Conservation (phyloP, 1,140 invertebrate species). For the Drosophila tropicalis region DNA sequence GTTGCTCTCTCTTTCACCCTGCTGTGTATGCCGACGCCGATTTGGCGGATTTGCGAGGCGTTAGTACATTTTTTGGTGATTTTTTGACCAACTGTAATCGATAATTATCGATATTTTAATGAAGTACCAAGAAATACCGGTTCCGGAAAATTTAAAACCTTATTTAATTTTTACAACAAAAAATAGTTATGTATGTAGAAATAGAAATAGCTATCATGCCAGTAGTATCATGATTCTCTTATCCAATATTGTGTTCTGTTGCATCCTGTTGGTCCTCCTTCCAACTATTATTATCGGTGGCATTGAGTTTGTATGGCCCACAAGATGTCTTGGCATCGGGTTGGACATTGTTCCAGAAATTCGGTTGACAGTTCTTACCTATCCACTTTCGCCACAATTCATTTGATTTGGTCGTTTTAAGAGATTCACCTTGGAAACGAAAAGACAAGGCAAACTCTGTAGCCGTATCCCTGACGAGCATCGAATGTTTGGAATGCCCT, state of each 20-base stretch:
- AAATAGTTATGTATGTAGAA: too few relatives aligned
- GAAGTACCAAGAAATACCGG: too few relatives aligned
- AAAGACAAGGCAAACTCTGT: too few relatives aligned
- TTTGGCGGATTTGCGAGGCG: slow-evolving; percentile 57
- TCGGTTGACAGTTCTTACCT: too few relatives aligned
- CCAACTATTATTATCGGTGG: slow-evolving; percentile 49
- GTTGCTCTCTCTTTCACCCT: slow-evolving; percentile 27
- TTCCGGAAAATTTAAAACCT: too few relatives aligned
- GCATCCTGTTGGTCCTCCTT: slow-evolving; percentile 38
- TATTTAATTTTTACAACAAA: too few relatives aligned
- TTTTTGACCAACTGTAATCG: background rate
- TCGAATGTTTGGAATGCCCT: too few relatives aligned
- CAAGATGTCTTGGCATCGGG: slow-evolving; percentile 84
- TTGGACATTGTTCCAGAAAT: too few relatives aligned
- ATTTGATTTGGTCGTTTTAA: too few relatives aligned
- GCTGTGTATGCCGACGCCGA: slow-evolving; percentile 64
- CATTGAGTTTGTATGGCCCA: slow-evolving; percentile 91
- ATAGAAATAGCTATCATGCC: slow-evolving; percentile 93
- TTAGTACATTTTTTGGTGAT: slow-evolving; percentile 1
- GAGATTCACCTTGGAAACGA: too few relatives aligned
- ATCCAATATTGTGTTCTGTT: slow-evolving; percentile 82
- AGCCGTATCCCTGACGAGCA: too few relatives aligned
- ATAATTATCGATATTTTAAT: background rate
- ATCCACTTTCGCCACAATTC: too few relatives aligned
- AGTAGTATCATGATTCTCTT: slow-evolving; percentile 97